phyloP scores from a whole-genome alignment of 2,888 invertebrate genomes.

The Athalia circularis region DNA sequence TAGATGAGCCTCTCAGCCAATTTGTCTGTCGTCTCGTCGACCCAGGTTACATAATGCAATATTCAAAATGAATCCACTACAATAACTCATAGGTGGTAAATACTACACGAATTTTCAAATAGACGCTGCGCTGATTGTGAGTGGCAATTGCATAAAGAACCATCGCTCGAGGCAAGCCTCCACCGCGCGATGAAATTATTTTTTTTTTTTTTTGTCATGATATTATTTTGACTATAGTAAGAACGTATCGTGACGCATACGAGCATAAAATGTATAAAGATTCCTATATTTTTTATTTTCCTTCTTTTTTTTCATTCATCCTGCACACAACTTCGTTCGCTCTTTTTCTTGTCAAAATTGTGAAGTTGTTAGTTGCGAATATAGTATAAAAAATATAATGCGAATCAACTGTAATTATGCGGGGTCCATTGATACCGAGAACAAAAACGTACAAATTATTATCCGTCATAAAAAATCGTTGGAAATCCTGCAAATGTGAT shows the following conservation, averaged over 20 bases:
- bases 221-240: too few species aligned
- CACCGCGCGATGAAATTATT: too few species aligned
- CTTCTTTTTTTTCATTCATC: neutral
- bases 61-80: slow-evolving; percentile 10
- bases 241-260: too few species aligned
- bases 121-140: too few species aligned
- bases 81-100: neutral
- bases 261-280: neutral
- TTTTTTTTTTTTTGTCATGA: too few species aligned
- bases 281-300: neutral
- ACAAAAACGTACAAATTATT: slow-evolving; percentile 2
- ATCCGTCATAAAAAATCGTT: neutral
- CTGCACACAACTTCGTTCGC: slow-evolving; percentile 16
- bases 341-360: neutral
- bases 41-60: slow-evolving; percentile 6
- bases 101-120: neutral
- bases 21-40: neutral
- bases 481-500: neutral
- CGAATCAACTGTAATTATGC: too few species aligned
- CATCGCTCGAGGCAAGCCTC: too few species aligned
- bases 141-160: too few species aligned
- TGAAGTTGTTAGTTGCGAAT: too few species aligned
- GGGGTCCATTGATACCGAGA: neutral
- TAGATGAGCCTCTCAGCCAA: neutral
- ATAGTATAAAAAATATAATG: too few species aligned